Percentiles rank a stretch among this genome's conserved stretches.
These are phyloP conservation scores for Sander lucioperca DNA, from an alignment of 2,113 vertebrate species.

Conservation along the genomic window DNA sequence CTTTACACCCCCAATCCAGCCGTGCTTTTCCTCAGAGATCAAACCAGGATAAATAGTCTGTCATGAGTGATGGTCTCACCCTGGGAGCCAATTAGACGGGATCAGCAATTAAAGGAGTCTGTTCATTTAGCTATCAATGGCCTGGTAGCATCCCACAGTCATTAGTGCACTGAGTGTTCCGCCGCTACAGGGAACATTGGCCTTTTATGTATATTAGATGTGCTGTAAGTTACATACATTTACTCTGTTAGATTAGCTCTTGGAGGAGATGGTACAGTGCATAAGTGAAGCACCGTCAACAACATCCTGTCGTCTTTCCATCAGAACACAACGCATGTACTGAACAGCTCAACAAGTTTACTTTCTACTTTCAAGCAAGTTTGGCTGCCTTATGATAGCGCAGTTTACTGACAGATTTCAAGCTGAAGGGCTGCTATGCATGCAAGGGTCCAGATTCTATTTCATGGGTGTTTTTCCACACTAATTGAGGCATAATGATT, in stretches of 20 bases:
- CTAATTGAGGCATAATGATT: constrained; percentile 59
- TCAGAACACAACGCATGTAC: background rate
- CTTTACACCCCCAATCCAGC: constrained; percentile 19
- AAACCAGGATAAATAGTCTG: constrained; percentile 64
- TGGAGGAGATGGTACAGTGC: background rate
- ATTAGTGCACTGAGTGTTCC: constrained; percentile 29
- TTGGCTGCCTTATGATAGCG: background rate
- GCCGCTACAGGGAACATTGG: constrained; percentile 28
- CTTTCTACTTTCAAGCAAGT: background rate
- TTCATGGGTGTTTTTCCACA: constrained; percentile 36
- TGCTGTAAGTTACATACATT: constrained; percentile 22
- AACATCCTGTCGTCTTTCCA: background rate
- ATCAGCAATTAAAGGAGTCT: constrained; percentile 72
- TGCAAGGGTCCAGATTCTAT: constrained; percentile 31
- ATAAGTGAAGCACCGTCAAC: background rate
- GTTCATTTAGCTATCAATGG: constrained; percentile 61
- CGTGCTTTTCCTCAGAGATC: constrained; percentile 42
- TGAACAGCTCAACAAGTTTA: background rate
- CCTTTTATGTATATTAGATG: constrained; percentile 49
- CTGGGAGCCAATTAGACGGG: constrained; percentile 78
- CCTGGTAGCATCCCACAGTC: constrained; percentile 46
- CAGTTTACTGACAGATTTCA: constrained; percentile 5
- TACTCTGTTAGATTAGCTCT: constrained; percentile 12
- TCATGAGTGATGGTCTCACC: constrained; percentile 71
- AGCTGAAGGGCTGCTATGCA: constrained; percentile 9